Evolutionary conservation across 2,113 vertebrate genomes (phyloP).

Genomic region (Labeo rohita): DNA sequence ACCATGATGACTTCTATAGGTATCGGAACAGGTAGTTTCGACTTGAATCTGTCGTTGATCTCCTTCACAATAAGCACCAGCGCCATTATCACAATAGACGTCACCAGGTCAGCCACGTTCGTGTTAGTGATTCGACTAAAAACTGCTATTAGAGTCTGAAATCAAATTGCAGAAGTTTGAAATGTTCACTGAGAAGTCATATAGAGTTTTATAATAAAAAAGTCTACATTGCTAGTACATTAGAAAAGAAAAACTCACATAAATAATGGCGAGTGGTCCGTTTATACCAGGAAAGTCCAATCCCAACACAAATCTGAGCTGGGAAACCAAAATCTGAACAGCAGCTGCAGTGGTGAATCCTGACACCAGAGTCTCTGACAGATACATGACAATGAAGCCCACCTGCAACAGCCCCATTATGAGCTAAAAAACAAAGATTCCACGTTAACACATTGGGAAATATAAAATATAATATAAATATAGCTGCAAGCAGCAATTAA

Average conservation of each 20-base stretch:
- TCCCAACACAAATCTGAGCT: constrained; percentile 92
- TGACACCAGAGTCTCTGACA: constrained; percentile 90
- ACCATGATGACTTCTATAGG: constrained; percentile 93
- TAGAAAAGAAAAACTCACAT: constrained; percentile 77
- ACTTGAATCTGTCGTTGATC: constrained; percentile 87
- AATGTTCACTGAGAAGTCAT: neutral
- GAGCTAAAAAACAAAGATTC: constrained; percentile 74
- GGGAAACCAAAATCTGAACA: constrained; percentile 90
- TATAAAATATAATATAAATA: too few species aligned
- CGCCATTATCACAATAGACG: constrained; percentile 82
- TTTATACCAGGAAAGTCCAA: constrained; percentile 76
- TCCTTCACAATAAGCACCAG: constrained; percentile 88
- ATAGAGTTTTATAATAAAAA: neutral
- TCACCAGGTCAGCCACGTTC: constrained; percentile 89
- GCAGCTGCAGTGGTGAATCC: constrained; percentile 94
- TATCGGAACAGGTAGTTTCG: constrained; percentile 88
- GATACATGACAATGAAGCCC: constrained; percentile 90
- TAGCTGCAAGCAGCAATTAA: too few species aligned
- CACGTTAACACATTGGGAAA: neutral
- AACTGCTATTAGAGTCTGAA: constrained; percentile 81
- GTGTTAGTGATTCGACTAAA: constrained; percentile 82
- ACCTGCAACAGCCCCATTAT: constrained; percentile 82
- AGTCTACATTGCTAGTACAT: neutral
- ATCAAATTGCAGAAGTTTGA: constrained; percentile 25
- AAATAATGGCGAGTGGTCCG: constrained; percentile 82